These are phyloP conservation scores for Phoxinus dragarum DNA, from an alignment of 2,797 vertebrate species.

Conservation along the genomic window DNA sequence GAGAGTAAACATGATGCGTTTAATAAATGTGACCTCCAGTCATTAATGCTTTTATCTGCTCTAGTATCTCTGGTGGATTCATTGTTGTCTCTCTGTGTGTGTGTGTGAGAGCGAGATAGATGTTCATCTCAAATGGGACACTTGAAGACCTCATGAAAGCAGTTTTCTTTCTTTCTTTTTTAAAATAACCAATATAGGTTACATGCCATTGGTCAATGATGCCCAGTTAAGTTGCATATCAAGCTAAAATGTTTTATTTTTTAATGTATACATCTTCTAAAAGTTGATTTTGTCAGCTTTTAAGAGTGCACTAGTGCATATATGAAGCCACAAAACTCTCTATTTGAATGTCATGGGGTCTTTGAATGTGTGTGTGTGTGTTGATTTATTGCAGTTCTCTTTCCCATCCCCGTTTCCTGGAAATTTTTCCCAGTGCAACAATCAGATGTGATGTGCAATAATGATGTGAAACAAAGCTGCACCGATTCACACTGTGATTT, in stretches of 20 bases:
- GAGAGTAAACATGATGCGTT: constrained; percentile 68
- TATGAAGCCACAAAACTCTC: constrained; percentile 6
- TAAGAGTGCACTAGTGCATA: background rate
- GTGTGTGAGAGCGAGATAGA: constrained; percentile 25
- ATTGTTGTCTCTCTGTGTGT: constrained; percentile 67
- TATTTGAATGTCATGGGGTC: constrained; percentile 10
- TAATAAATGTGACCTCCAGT: constrained; percentile 76
- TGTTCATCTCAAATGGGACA: constrained; percentile 6
- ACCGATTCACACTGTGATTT: constrained; percentile 82
- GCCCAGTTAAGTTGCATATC: background rate
- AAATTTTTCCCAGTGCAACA: constrained; percentile 47
- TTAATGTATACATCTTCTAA: background rate
- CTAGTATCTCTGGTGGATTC: constrained; percentile 71
- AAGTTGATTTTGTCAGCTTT: background rate
- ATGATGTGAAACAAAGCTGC: constrained; percentile 66
- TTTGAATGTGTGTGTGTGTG: constrained; percentile 12
- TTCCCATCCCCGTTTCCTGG: constrained; percentile 52
- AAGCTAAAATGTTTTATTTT: background rate
- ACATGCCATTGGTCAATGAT: background rate
- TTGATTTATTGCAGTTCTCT: background rate
- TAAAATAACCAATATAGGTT: background rate
- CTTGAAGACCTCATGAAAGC: constrained; percentile 34
- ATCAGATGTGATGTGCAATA: constrained; percentile 76
- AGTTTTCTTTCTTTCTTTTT: background rate
- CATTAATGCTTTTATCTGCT: constrained; percentile 74